These are phyloP conservation scores for Aradus depressus DNA, from an alignment of 2,888 invertebrate genomes.

Conservation along the genomic window DNA sequence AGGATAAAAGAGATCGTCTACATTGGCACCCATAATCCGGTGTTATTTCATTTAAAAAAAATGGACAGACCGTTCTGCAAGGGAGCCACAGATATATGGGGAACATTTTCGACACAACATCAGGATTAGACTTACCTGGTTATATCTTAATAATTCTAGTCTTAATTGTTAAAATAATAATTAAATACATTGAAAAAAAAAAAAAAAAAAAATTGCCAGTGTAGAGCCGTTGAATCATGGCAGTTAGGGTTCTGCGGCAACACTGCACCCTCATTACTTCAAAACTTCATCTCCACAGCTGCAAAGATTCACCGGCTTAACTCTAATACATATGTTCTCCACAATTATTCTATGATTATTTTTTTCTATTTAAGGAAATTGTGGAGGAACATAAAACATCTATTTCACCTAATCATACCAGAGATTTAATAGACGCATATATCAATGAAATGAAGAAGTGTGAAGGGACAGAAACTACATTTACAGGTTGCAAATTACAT, in stretches of 20 bases:
- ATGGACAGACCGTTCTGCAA: too few relatives aligned
- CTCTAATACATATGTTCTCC: background rate
- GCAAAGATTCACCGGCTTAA: background rate
- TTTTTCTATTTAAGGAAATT: slow-evolving; percentile 29
- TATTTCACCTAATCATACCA: slow-evolving; percentile 17
- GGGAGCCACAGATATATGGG: too few relatives aligned
- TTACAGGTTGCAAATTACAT: slow-evolving; percentile 35
- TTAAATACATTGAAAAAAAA: too few relatives aligned
- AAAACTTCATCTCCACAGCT: background rate
- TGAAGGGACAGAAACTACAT: slow-evolving; percentile 34
- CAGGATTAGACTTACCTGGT: too few relatives aligned
- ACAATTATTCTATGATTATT: background rate
- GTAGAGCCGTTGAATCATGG: too few relatives aligned
- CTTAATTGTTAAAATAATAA: too few relatives aligned
- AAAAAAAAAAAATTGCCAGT: too few relatives aligned
- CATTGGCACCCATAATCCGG: too few relatives aligned
- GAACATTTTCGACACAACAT: too few relatives aligned
- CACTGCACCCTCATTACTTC: background rate
- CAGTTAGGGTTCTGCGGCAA: background rate
- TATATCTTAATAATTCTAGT: too few relatives aligned
- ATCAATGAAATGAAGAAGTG: slow-evolving; percentile 46
- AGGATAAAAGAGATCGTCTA: too few relatives aligned
- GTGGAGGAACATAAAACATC: slow-evolving; percentile 31
- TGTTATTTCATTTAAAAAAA: too few relatives aligned
- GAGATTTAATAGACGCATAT: slow-evolving; percentile 56